Conservation (phyloP, 2,888 invertebrate genomes). For the Limnephilus rhombicus region DNA sequence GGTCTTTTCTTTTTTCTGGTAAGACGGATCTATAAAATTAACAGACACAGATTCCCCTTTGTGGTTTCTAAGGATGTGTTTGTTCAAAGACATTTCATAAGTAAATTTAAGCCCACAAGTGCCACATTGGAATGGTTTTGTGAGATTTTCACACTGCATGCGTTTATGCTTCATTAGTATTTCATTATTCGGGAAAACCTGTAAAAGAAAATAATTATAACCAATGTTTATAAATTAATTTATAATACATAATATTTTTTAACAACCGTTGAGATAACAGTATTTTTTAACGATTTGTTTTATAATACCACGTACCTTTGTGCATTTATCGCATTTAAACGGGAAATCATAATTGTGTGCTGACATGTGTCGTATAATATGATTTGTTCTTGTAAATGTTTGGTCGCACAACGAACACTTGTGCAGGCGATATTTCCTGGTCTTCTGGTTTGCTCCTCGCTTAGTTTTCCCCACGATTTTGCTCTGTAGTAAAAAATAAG, state of each 20-base stretch:
- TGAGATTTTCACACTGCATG: conserved; percentile 69
- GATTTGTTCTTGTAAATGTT: conserved; percentile 71
- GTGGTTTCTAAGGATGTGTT: conserved; percentile 74
- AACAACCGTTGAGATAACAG: background rate
- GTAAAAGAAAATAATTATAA: conserved; percentile 14
- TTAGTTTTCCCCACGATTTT: conserved; percentile 26
- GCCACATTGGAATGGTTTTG: conserved; percentile 70
- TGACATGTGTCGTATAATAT: conserved; percentile 72
- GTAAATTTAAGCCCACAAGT: conserved; percentile 74
- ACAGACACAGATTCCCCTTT: conserved; percentile 75
- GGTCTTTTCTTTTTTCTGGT: conserved; percentile 70
- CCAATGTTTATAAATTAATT: background rate
- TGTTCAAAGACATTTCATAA: conserved; percentile 75
- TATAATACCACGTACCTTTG: conserved; percentile 71
- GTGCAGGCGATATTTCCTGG: conserved; percentile 67
- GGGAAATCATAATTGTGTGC: conserved; percentile 75
- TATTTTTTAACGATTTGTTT: background rate
- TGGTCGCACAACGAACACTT: conserved; percentile 72
- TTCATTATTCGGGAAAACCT: conserved; percentile 75
- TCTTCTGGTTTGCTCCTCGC: conserved; percentile 21
- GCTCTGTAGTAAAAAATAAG: background rate
- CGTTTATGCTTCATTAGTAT: conserved; percentile 75
- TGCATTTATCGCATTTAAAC: conserved; percentile 76
- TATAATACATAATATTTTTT: background rate
- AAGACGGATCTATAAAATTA: conserved; percentile 71